Conservation (phyloP, 2,797 vertebrate genomes). For the Glyptemys insculpta region DNA sequence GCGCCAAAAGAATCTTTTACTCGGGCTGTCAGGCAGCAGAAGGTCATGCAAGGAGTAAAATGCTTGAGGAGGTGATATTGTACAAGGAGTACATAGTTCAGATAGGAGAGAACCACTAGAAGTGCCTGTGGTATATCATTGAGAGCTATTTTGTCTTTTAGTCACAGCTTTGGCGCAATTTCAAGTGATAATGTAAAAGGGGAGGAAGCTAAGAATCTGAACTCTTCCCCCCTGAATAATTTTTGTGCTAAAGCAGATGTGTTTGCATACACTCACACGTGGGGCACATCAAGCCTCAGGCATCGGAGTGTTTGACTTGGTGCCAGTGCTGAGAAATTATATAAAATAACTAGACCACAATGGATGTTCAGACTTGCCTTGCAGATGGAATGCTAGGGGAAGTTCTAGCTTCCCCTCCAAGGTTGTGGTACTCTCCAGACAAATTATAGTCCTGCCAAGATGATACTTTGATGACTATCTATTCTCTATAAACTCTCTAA, state of each 20-base stretch:
- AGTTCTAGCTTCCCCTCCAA: not conserved
- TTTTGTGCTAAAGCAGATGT: not conserved
- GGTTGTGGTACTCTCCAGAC: not conserved
- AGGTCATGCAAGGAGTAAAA: not conserved
- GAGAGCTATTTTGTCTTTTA: not conserved
- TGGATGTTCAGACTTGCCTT: not conserved
- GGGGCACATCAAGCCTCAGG: not conserved
- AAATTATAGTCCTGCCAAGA: conserved; percentile 41
- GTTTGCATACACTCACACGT: not conserved
- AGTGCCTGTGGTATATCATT: not conserved
- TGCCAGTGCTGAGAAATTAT: not conserved
- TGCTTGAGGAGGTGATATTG: not conserved
- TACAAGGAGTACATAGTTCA: not conserved
- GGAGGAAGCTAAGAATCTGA: not conserved
- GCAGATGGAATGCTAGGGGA: not conserved
- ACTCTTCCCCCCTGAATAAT: not conserved
- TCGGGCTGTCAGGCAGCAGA: conserved; percentile 1
- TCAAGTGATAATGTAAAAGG: not conserved
- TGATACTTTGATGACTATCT: conserved; percentile 13
- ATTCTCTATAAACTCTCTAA: conserved; percentile 49
- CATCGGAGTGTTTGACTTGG: not conserved
- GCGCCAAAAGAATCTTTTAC: conserved; percentile 20
- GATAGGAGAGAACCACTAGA: not conserved
- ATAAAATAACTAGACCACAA: not conserved
- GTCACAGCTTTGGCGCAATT: not conserved